Conservation (phyloP, 2,113 vertebrate genomes). For the Python bivittatus region DNA sequence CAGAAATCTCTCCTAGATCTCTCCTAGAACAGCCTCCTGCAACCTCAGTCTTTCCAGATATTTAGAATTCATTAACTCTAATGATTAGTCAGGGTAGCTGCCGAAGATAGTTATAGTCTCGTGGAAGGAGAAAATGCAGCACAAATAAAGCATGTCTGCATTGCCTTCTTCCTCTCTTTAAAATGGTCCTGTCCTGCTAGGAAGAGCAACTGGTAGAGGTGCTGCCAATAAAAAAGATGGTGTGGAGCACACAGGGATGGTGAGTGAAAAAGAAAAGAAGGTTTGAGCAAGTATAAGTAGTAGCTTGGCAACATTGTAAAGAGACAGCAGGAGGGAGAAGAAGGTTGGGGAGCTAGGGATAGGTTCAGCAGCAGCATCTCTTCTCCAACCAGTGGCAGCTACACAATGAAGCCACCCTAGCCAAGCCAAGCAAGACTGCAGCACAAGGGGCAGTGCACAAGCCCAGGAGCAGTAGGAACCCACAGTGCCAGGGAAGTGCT, state of each 20-base stretch:
- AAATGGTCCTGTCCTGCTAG: not conserved
- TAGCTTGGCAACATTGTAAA: no score
- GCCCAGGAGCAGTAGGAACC: not conserved
- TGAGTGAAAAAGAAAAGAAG: not conserved
- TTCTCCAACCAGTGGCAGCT: no score
- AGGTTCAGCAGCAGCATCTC: no score
- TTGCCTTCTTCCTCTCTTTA: not conserved
- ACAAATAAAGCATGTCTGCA: not conserved
- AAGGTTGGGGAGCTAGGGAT: no score
- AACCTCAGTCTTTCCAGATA: not conserved
- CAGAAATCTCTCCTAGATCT: not conserved
- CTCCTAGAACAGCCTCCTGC: not conserved
- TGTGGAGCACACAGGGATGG: not conserved
- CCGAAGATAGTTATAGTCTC: not conserved
- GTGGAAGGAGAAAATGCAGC: not conserved
- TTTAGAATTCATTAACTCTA: not conserved
- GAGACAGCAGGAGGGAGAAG: no score
- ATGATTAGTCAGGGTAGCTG: not conserved
- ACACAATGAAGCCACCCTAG: no score
- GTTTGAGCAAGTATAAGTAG: no score
- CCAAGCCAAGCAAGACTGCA: no score
- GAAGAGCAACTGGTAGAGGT: not conserved
- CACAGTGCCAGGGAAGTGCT: not conserved
- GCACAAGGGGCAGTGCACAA: not conserved
- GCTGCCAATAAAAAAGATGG: not conserved